Conservation (phyloP, 1,140 invertebrate species). For the Samia ricini region DNA sequence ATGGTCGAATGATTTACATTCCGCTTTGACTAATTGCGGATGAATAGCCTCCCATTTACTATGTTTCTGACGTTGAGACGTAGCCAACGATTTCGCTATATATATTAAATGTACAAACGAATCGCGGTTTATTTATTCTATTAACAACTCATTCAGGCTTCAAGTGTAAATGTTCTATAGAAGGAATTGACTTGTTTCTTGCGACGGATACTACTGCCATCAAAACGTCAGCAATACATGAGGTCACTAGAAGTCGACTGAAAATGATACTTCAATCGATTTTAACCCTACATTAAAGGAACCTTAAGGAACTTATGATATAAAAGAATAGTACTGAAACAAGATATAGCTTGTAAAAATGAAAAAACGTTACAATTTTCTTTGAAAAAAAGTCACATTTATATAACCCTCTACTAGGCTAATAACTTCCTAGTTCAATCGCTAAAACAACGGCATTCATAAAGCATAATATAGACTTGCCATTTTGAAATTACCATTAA, state of each 20-base stretch:
- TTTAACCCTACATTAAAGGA: too few species aligned
- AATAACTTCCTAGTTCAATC: background rate
- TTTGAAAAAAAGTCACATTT: background rate
- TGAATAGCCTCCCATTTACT: conserved; percentile 1
- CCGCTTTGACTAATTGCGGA: conserved; percentile 4
- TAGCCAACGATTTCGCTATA: background rate
- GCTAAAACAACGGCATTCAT: background rate
- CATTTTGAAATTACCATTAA: conserved; percentile 15
- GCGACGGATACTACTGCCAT: too few species aligned
- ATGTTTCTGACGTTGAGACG: background rate
- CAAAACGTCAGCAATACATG: too few species aligned
- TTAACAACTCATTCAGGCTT: too few species aligned
- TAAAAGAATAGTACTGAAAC: background rate
- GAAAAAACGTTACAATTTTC: background rate
- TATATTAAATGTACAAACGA: background rate
- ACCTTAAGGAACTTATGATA: too few species aligned
- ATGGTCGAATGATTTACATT: background rate
- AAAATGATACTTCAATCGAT: too few species aligned
- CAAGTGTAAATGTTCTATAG: too few species aligned
- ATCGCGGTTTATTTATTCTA: too few species aligned
- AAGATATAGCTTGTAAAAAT: background rate
- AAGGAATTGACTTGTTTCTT: too few species aligned
- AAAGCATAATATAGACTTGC: conserved; percentile 1
- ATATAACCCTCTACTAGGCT: background rate
- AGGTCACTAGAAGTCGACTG: too few species aligned